Evolutionary conservation across 2,888 invertebrate species (phyloP), one percentile per base, ranked within the genome.

Genomic region (Archaeoteleia sp.): DNA sequence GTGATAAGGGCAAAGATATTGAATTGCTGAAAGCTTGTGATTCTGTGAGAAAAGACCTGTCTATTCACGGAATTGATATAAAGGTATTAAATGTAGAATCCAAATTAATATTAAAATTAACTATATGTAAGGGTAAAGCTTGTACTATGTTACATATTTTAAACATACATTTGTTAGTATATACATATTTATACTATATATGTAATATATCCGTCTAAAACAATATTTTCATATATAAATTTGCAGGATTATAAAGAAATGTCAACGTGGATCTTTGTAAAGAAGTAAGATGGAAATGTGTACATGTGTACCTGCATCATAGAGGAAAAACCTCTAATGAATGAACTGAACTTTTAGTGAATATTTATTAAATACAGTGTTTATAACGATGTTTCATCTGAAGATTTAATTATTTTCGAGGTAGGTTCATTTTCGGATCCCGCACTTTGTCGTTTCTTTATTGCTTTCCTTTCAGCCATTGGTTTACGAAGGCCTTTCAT

Each of bases 401-500:
- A n/a, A 14, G 13, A 14, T 35, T 35, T 35, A 14, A 8, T 9
- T 32, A 6, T 35, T n/a, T 14, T 35, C 7, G 14, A 4, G 5
- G 14, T 4, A 35, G 34, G n/a, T 14, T 1, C 12, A 6, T 9
- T 8, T 13, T 27, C 34, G 1, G 17, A 1, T 4, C 13, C 43
- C 2, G 37, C 39, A 1, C 58, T 54, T 39, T 65, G n/a, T n/a
- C n/a, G n/a, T n/a, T n/a, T n/a, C n/a, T n/a, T 84, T 75, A 88
- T 88, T 10, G 87, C 85, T 74, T 91, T 92, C 74, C 87, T 90
- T 77, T 94, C 93, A 61, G 90, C 89, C 0, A 89, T 85, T 0
- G 92, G 90, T 84, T 94, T 94, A 77, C 91, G 92, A 45, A 96
- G 86, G 29, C 95, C 96, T 86, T 95, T 96, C 90, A 96, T 93